Evolutionary conservation across 2,797 vertebrate species (phyloP).

Genomic region (Semotilus atromaculatus): DNA sequence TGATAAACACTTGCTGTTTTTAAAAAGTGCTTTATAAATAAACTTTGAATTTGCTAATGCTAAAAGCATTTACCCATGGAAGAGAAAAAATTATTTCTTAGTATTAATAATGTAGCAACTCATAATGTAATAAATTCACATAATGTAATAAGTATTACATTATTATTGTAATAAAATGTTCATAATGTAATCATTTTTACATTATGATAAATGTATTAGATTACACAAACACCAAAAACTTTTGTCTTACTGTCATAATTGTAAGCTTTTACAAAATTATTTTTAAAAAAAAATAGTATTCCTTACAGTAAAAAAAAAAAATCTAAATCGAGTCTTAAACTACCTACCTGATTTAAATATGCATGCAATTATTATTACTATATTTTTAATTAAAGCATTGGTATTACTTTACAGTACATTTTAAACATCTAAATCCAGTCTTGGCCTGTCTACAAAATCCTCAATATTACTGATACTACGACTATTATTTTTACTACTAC

Average conservation of each 20-base stretch:
- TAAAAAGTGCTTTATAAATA: too few relatives aligned
- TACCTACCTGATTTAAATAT: too few relatives aligned
- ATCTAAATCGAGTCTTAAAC: too few relatives aligned
- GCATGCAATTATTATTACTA: background rate
- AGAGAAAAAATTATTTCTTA: slow-evolving; percentile 53
- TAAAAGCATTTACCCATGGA: slow-evolving; percentile 69
- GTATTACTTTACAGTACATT: background rate
- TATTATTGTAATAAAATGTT: too few relatives aligned
- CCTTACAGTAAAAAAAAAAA: too few relatives aligned
- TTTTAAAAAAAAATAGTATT: background rate
- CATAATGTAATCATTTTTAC: too few relatives aligned
- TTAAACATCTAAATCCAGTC: background rate
- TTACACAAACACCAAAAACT: background rate
- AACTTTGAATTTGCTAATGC: background rate
- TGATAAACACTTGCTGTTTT: too few relatives aligned
- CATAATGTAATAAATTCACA: too few relatives aligned
- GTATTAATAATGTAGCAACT: slow-evolving; percentile 36
- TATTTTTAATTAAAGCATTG: background rate
- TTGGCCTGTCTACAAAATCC: background rate
- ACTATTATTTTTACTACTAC: background rate
- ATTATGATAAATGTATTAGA: too few relatives aligned
- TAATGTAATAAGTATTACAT: too few relatives aligned
- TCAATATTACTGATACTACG: background rate
- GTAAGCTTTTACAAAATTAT: background rate
- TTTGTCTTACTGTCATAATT: background rate